Evolutionary conservation across 2,113 vertebrate species (phyloP).

Genomic region (Leptosomus discolor): DNA sequence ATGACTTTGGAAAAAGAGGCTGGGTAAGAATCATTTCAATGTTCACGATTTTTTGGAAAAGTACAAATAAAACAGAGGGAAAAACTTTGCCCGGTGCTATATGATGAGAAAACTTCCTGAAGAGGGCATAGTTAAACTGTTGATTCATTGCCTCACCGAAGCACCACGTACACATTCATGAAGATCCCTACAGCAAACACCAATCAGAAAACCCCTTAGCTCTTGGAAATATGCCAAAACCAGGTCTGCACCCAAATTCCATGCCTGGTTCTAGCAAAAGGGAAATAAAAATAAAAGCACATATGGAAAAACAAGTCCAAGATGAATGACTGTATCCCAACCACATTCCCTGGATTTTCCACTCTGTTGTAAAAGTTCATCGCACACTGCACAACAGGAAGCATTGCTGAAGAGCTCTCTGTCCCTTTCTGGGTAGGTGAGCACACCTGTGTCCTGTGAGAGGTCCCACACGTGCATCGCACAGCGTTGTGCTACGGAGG

Average conservation of each 20-base stretch:
- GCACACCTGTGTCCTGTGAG: not conserved
- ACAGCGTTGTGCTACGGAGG: fast-evolving
- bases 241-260: not conserved
- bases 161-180: not conserved
- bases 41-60: not conserved
- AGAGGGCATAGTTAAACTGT: slow-evolving; percentile 64
- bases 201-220: not conserved
- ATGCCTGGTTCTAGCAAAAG: not conserved
- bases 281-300: not conserved
- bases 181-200: not conserved
- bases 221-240: not conserved
- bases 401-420: not conserved
- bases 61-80: not conserved
- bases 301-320: not conserved
- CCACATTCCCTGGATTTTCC: not conserved
- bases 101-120: slow-evolving; percentile 37
- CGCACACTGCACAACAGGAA: fast-evolving
- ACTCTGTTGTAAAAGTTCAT: not conserved
- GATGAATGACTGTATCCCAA: not conserved
- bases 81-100: not conserved
- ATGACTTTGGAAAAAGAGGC: not conserved
- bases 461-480: not conserved
- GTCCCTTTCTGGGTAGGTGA: not conserved
- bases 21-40: not conserved
- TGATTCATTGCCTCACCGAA: slow-evolving; percentile 37